Base-by-base conservation (phyloP, 1,140 invertebrate species). In the Venustaconcha ellipsiformis region DNA sequence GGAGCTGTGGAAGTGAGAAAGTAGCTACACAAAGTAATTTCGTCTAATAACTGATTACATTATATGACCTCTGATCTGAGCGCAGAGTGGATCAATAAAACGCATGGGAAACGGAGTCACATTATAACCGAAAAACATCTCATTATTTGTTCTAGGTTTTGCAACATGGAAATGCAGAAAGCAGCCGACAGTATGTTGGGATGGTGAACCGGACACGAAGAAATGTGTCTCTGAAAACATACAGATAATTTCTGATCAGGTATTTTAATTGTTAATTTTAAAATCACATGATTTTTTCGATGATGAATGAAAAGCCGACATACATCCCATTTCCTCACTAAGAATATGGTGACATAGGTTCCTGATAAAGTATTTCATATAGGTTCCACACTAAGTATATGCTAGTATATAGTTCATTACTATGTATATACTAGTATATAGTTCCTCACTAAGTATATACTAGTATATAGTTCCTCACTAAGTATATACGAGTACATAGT, bases 151-250 rank as follows among this genome's bases (percentile, higher is more conserved):
- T 13, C 6, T 55, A 74, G 71, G 71, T 66, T 55, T 65, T 57
- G 72, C 72, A 17, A 68, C 30, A n/a, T 74, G 72, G 72, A 62
- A 68, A 62, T 74, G 72, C 63, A 67, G 62, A 30, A 68, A 74
- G 72, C 55, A 74, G 1, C 72, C 72, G 18, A 60, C 57, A 48
- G 26, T 67, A 17, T 74, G 72, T 69, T 74, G 72, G 72, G 69
- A 60, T 56, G 72, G 57, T 23, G 72, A 74, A 63, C 72, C 72
- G 15, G 67, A 74, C 57, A 67, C 69, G 14, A 68, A 69, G 57
- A 56, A 74, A 57, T 74, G 66, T 67, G 68, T 66, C 4, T 68
- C 72, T 48, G 66, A 67, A 55, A 62, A 18, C 20, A 74, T 74
- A 67, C 72, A 67, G 20, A 58, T 37, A 30, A 64, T 74, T 14